A percentile compares a stretch with the other conserved stretches of the same genome.
phyloP scores from a whole-genome alignment of 2,888 invertebrate genomes.

The Julus scandinavius region DNA sequence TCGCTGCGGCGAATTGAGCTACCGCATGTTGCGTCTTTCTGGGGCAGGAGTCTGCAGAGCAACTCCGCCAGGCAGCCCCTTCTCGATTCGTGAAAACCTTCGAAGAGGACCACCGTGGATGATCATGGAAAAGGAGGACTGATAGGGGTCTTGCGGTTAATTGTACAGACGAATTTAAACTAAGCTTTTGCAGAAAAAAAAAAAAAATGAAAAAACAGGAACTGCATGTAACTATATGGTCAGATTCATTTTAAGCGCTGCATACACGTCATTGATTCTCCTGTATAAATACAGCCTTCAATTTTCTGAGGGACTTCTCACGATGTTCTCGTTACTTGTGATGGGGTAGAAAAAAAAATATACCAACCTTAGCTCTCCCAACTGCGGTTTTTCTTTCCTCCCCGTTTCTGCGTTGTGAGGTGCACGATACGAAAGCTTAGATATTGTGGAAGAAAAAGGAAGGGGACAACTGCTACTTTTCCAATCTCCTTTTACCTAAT shows the following conservation, averaged over 20 bases:
- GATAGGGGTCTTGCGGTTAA: conserved; percentile 9
- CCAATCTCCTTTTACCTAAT: background rate
- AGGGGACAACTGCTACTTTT: conserved; percentile 12
- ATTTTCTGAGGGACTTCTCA: conserved; percentile 55
- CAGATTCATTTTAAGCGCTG: conserved; percentile 43
- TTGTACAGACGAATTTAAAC: conserved; percentile 39
- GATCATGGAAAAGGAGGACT: background rate
- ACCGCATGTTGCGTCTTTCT: background rate
- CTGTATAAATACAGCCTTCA: conserved; percentile 55
- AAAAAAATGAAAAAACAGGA: background rate
- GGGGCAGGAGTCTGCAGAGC: background rate
- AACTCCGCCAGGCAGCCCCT: background rate
- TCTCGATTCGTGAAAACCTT: background rate
- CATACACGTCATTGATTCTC: conserved; percentile 47
- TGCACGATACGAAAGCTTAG: background rate
- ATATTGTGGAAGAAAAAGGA: conserved; percentile 4
- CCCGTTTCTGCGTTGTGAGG: conserved; percentile 35
- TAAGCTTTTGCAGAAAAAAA: conserved; percentile 34
- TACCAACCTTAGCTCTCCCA: conserved; percentile 40
- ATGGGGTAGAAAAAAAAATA: conserved; percentile 48
- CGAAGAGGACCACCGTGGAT: background rate
- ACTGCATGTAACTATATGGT: conserved; percentile 42
- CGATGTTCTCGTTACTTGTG: conserved; percentile 47
- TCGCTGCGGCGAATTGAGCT: background rate
- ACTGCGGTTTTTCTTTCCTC: conserved; percentile 3